Evolutionary conservation across 1,140 invertebrate genomes (phyloP), one percentile per base, ranked within the genome.

Genomic region (Ctenoplectra terminalis): DNA sequence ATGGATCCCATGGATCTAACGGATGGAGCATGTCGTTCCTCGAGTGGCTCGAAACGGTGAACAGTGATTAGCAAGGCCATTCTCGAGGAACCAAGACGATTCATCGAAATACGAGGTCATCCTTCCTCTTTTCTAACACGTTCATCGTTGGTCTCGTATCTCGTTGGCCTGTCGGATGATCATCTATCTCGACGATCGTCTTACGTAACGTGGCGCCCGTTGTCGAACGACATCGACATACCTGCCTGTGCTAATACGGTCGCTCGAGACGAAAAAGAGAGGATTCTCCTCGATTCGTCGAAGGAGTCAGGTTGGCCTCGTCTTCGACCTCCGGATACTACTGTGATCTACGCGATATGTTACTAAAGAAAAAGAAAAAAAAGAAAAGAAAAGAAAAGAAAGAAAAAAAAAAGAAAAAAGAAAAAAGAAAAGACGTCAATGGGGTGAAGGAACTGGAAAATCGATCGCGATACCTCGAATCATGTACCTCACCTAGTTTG

Each of bases 11-110:
- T 26, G 66, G 61, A 23, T 67, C 71, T 23, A 63, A 82, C 11
- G 54, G 74, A 34, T 71, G 43, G 26, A 34, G 26, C 9, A 34
- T 89, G 88, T 46, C 87, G 89, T 29, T 90, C 88, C 17, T 87
- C 88, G 34, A 82, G 88, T 64, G 82, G 87, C n/a, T 90, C 87
- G 40, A 90, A 60, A 67, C 83, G 89, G 60, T 83, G 86, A 60
- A 83, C 87, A 50, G 69, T 90, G 58, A 72, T 81, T 31, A 73
- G 75, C 23, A 81, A 86, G 61, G 84, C 76, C 43, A 34, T 76
- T 15, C 40, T 82, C 82, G 85, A 81, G 43, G 77, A 90, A 63
- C 70, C 81, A 74, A 76, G 76, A 74, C 83, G 88, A 87, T 84
- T 78, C 78, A 75, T 86, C 72, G 88, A 88, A 79, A 90, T 87